These are phyloP conservation scores for Cyanoliseus patagonus DNA, from an alignment of 2,113 vertebrate species.

Conservation along the genomic window DNA sequence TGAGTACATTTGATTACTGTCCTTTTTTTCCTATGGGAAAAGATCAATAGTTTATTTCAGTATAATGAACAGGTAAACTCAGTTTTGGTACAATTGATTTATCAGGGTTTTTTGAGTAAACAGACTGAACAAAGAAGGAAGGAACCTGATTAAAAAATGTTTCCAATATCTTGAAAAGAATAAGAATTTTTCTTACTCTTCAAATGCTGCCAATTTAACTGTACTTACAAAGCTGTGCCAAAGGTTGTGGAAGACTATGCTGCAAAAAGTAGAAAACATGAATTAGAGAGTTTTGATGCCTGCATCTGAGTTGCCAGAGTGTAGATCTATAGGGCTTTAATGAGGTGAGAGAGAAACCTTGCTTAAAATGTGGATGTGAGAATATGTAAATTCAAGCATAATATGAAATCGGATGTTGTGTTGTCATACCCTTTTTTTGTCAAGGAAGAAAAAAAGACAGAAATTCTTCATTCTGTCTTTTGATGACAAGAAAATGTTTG, in stretches of 20 bases:
- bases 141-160: not conserved
- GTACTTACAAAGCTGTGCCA: constrained; percentile 76
- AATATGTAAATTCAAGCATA: constrained; percentile 75
- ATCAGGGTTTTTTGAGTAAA: not conserved
- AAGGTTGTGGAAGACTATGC: constrained; percentile 69
- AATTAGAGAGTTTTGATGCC: constrained; percentile 68
- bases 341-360: constrained; percentile 18
- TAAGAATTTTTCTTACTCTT: not conserved
- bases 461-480: constrained; percentile 59
- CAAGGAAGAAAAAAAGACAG: constrained; percentile 42
- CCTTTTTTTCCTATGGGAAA: not conserved
- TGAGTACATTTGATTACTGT: not conserved
- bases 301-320: constrained; percentile 73
- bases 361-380: constrained; percentile 63
- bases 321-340: constrained; percentile 73
- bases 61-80: not conserved
- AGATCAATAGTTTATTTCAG: not conserved
- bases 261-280: constrained; percentile 67
- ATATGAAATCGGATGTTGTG: constrained; percentile 70
- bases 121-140: not conserved
- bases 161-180: not conserved
- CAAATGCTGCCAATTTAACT: constrained; percentile 68
- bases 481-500: constrained; percentile 21
- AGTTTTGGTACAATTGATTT: not conserved
- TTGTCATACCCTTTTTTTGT: constrained; percentile 58